phyloP scores from a whole-genome alignment of 30 jellyfish, hydroid and myxozoan genomes.

The Turritopsis dohrnii region DNA sequence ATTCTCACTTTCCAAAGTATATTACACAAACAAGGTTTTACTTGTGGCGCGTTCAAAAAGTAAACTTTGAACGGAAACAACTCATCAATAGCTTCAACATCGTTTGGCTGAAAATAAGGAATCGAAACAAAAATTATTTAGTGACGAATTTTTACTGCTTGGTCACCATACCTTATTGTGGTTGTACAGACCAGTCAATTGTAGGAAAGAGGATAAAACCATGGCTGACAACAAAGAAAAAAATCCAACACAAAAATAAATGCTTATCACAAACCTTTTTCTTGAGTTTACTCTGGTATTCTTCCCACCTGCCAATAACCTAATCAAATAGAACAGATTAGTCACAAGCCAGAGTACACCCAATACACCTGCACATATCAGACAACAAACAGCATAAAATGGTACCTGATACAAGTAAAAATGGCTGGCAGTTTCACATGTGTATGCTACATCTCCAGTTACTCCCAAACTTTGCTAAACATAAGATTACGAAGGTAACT shows the following conservation, averaged over 20 bases:
- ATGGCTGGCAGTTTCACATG: conserved; percentile 99
- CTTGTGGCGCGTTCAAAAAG: conserved; percentile 99
- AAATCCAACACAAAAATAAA: background rate
- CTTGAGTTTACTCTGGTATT: conserved; percentile 78
- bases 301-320: conserved; percentile 95
- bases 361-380: background rate
- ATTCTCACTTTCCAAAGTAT: too few species aligned
- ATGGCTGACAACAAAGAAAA: too few species aligned
- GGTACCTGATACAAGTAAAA: conserved; percentile 87
- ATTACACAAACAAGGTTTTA: conserved; percentile 4
- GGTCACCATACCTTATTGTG: too few species aligned
- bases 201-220: too few species aligned
- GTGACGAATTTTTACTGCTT: background rate
- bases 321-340: conserved; percentile 4
- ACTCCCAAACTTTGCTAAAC: conserved; percentile 89
- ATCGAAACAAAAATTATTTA: too few species aligned
- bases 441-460: conserved; percentile 86
- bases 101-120: conserved; percentile 44
- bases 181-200: too few species aligned
- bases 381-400: background rate
- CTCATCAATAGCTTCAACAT: conserved; percentile 50
- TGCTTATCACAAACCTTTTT: conserved; percentile 43
- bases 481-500: background rate
- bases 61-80: conserved; percentile 73
- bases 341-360: background rate